Evolutionary conservation across 2,888 invertebrate genomes (phyloP), one percentile per base, ranked within the genome.

Genomic region (Epistrophe eligans): DNA sequence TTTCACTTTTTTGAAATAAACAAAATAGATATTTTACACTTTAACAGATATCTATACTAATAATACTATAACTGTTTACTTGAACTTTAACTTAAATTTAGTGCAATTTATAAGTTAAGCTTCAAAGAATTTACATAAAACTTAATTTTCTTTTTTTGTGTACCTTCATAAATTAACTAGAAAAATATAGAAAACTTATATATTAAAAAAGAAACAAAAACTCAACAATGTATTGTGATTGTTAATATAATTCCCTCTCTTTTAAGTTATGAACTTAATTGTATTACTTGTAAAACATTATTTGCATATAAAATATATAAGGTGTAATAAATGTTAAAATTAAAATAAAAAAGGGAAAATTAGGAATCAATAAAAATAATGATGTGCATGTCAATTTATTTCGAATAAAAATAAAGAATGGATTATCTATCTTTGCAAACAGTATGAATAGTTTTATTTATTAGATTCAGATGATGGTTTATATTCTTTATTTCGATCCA

Each of bases 341-440:
- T n/a, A 62, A 73, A 19, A 32, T 0, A 40, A n/a, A 67, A n/a
- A 62, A 62, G 57, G 50, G 52, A 38, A 77, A 66, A 77, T 77
- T 48, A 85, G 58, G 28, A 45, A 45, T 32, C n/a, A 64, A 64
- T 17, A 64, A 55, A 48, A 52, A 52, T 13, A 52, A 55, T 52
- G 55, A 55, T 85, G 85, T 85, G 73, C 64, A 85, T 85, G 85
- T 82, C 85, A 85, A 85, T 85, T 85, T 85, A 81, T 79, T 79
- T 85, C 81, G 66, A 82, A 82, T 85, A 74, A 85, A 77, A 85
- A 85, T 79, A 81, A 81, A 85, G 45, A 58, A 81, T 10, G 11
- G 64, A 60, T 19, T 60, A 17, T 48, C 48, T 19, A 50, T 19
- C 50, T 50, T 50, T 50, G 50, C 10, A 50, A 50, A 50, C 6